Conservation (phyloP, 2,797 vertebrate species). For the Crocidura indochinensis region DNA sequence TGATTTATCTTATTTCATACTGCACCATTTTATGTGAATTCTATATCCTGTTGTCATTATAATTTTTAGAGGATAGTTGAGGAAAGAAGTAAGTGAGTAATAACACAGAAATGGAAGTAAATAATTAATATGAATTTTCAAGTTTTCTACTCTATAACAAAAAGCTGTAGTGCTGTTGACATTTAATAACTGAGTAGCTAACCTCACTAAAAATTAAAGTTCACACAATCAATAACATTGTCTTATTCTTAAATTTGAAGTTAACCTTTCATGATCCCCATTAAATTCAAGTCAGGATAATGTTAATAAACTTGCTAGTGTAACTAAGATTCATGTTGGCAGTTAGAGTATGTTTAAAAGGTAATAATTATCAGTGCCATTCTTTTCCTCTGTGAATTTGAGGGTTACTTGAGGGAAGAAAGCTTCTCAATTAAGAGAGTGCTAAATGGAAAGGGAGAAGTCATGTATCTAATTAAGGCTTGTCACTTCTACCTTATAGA, state of each 20-base stretch:
- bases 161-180: not conserved
- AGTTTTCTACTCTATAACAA: not conserved
- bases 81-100: constrained; percentile 16
- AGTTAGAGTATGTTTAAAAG: not conserved
- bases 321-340: not conserved
- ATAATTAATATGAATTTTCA: constrained; percentile 20
- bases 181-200: not conserved
- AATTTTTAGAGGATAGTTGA: constrained; percentile 16
- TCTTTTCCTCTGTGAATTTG: not conserved
- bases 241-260: constrained; percentile 22
- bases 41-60: constrained; percentile 27
- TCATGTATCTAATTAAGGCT: not conserved
- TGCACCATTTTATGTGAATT: constrained; percentile 50
- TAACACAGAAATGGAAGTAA: constrained; percentile 34
- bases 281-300: not conserved
- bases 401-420: not conserved
- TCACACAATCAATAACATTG: not conserved
- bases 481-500: not conserved
- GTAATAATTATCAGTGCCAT: not conserved
- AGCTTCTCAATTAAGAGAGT: not conserved
- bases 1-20: constrained; percentile 57
- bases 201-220: constrained; percentile 62
- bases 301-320: not conserved
- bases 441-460: not conserved
- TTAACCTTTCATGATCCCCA: constrained; percentile 1